Evolutionary conservation across 2,888 invertebrate species (phyloP), one percentile per base, ranked within the genome.

Genomic region (Carabus problematicus): DNA sequence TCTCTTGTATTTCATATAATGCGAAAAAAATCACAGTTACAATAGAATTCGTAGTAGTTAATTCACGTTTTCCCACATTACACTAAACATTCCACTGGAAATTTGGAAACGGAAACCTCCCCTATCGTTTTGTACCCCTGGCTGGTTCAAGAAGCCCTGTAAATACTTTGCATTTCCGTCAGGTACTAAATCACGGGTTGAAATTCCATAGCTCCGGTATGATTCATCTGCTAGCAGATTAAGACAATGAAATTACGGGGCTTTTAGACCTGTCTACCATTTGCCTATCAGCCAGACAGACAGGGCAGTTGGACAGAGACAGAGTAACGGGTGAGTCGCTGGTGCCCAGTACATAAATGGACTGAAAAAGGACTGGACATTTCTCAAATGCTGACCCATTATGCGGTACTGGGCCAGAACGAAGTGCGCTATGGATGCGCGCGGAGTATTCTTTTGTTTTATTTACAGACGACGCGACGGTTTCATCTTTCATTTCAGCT

Each of bases 171-270:
- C 69, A 69, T 69, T 69, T 69, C 69, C 69, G 61, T 56, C 69
- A 56, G 40, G 69, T 69, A 69, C 29, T 69, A 61, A 61, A 69
- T 69, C 69, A 69, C 43, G 55, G 49, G 55, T 45, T 45, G 54
- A 58, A 69, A 69, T 69, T 69, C 69, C 69, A 69, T 43, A 12
- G 67, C 60, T 52, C 6, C 59, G 41, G 55, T 66, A 69, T 69
- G 69, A 69, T 69, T 69, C 62, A 69, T 69, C 60, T 3, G 42
- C 59, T 19, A 9, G 54, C 42, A 60, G 68, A 69, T 69, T 69
- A 69, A 69, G 62, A 69, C 69, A 69, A 69, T 69, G 69, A 69
- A 69, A 69, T 69, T 69, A 69, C 69, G 47, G 69, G 29, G 69
- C 61, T 69, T 69, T 69, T 69, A 61, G 69, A 14, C 59, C 45